Base-by-base conservation (phyloP, 2,888 invertebrate species). In the Spatulosminthurus flaviceps region DNA sequence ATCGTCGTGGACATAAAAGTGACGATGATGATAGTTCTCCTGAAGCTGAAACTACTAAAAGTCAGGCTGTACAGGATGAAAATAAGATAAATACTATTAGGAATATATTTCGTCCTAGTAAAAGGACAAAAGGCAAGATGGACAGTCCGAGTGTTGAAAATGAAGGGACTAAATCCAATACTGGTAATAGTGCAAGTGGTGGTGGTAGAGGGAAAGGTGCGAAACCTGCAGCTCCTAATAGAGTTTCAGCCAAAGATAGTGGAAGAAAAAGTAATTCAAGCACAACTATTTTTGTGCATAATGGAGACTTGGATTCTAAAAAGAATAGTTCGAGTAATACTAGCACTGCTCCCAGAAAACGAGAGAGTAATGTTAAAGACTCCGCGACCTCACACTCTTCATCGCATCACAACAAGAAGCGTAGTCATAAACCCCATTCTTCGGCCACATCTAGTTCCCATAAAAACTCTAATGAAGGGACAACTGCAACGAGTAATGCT, bases 61-160 rank as follows among this genome's bases (percentile, higher is more conserved):
- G 70, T 2, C 83, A 82, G 29, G 82, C 79, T 75, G 79, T 73
- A 5, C 78, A 83, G 71, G 77, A 77, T 72, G 72, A 82, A 66
- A 86, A 85, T 71, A 86, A 86, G 80, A 83, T 82, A 79, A 82
- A 84, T 76, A 84, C 84, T n/a, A 81, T 86, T 29, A 77, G 81
- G 51, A 84, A 82, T 78, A 76, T 86, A 77, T 86, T 85, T 79
- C 80, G 81, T 19, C 74, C 80, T 9, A 69, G 26, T 76, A 82
- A 71, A 42, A 82, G 69, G 21, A n/a, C n/a, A n/a, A 76, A 81
- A 41, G 80, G 79, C 13, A 84, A 84, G 75, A 34, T 79, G 74
- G 84, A 83, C 43, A 84, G 83, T 80, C 83, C 84, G 41, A 82
- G 77, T 67, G 61, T 80, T 22, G 78, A 79, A 28, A 77, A 24